Evolutionary conservation across 2,797 vertebrate species (phyloP).

Genomic region (Loris lydekkerianus): DNA sequence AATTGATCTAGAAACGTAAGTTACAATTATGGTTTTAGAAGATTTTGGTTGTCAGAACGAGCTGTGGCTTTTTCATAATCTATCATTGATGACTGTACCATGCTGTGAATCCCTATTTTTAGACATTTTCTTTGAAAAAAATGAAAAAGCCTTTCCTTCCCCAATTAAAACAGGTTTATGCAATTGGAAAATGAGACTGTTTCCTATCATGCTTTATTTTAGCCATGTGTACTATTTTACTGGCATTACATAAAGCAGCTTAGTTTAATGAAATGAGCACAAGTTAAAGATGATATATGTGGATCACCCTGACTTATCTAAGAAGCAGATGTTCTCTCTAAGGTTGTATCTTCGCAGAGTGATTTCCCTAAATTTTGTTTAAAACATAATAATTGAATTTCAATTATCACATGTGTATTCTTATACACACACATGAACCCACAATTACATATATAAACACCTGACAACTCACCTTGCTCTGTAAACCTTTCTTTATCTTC

Average conservation of each 20-base stretch:
- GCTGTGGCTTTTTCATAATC: constrained; percentile 16
- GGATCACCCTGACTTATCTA: constrained; percentile 80
- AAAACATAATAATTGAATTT: constrained; percentile 13
- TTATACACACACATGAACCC: not conserved
- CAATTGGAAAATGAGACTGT: constrained; percentile 45
- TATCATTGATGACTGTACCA: not conserved
- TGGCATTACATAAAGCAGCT: constrained; percentile 16
- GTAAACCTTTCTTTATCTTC: too few species aligned
- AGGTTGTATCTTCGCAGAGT: not conserved
- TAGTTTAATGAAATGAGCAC: constrained; percentile 66
- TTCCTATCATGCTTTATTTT: constrained; percentile 66
- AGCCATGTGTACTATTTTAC: constrained; percentile 63
- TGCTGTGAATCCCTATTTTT: constrained; percentile 22
- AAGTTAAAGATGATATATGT: constrained; percentile 78
- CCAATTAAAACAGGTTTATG: constrained; percentile 53
- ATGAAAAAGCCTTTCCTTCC: not conserved
- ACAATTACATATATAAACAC: not conserved
- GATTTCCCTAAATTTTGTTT: not conserved
- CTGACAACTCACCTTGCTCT: not conserved
- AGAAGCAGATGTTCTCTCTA: not conserved
- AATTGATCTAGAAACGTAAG: not conserved
- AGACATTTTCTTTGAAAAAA: constrained; percentile 31
- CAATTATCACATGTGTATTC: not conserved
- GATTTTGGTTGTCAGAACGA: not conserved
- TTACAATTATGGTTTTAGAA: constrained; percentile 3